Conservation (phyloP, 2,113 vertebrate species). For the Anthoscopus minutus region DNA sequence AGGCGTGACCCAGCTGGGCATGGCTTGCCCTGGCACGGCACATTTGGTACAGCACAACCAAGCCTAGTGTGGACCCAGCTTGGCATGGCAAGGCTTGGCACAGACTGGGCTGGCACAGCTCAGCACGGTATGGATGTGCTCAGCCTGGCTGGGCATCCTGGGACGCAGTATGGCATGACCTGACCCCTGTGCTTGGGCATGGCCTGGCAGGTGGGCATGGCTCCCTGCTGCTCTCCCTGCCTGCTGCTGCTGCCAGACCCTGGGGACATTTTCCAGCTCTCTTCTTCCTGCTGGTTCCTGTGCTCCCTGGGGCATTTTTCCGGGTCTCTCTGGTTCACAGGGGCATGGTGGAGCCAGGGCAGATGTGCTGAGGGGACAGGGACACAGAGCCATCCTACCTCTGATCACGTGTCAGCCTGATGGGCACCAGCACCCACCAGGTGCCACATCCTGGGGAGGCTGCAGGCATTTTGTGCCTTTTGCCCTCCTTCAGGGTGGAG, state of each 20-base stretch:
- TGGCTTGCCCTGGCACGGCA: not conserved
- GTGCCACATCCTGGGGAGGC: rapidly evolving
- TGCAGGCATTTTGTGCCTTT: not conserved
- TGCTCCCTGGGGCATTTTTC: not conserved
- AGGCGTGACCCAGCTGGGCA: not conserved
- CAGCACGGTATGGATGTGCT: not conserved
- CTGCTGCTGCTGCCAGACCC: not conserved
- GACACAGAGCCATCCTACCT: rapidly evolving
- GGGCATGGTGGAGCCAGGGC: not conserved
- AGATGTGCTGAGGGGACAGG: not conserved
- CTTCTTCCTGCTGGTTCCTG: not conserved
- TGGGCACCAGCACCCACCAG: not conserved
- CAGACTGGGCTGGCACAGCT: not conserved
- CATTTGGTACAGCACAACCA: not conserved
- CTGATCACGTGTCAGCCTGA: rapidly evolving
- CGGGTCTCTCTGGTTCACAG: rapidly evolving
- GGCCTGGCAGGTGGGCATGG: not conserved
- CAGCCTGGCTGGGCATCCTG: rapidly evolving
- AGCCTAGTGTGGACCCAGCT: not conserved
- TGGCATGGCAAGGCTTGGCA: not conserved
- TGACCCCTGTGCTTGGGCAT: rapidly evolving
- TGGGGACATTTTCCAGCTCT: slow-evolving; percentile 20
- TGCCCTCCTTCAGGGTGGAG: not conserved
- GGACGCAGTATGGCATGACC: not conserved
- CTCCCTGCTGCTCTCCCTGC: not conserved